Percentiles rank a stretch among this genome's conserved stretches.
phyloP scores from a whole-genome alignment of 64 coral and sea anemone genomes.

The Montipora sp. region DNA sequence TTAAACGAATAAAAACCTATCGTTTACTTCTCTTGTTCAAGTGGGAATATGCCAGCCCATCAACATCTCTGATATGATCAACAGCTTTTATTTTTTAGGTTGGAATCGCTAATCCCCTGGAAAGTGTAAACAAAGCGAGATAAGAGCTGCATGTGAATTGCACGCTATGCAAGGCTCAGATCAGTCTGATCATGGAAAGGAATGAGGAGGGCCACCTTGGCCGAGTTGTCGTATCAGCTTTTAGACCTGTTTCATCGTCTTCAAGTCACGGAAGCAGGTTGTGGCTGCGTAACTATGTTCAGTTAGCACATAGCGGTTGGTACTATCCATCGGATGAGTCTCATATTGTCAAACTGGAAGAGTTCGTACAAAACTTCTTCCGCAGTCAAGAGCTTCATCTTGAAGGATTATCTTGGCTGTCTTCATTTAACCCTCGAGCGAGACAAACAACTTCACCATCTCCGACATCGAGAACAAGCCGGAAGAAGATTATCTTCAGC shows the following conservation, averaged over 20 bases:
- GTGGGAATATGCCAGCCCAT: no score
- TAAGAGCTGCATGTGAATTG: no score
- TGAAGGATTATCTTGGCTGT: neutral
- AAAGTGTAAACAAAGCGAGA: no score
- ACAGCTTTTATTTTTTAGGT: no score
- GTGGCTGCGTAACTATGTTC: neutral
- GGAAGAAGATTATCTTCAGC: slow-evolving; percentile 1
- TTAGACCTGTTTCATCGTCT: neutral
- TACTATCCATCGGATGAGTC: neutral
- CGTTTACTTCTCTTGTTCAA: no score
- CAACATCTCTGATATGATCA: no score
- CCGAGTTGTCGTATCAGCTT: neutral
- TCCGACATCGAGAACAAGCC: neutral
- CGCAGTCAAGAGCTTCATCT: neutral
- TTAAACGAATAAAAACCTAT: no score
- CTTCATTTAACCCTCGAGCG: neutral
- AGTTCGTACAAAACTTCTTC: slow-evolving; percentile 30
- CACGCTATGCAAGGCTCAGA: no score
- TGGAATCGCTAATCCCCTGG: no score
- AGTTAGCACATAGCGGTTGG: neutral
- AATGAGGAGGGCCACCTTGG: no score
- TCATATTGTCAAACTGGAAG: neutral
- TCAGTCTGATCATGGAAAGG: no score
- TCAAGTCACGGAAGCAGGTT: neutral
- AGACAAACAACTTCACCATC: neutral